These are phyloP conservation scores for Agelaius phoeniceus DNA, from an alignment of 2,113 vertebrate species.

Conservation along the genomic window DNA sequence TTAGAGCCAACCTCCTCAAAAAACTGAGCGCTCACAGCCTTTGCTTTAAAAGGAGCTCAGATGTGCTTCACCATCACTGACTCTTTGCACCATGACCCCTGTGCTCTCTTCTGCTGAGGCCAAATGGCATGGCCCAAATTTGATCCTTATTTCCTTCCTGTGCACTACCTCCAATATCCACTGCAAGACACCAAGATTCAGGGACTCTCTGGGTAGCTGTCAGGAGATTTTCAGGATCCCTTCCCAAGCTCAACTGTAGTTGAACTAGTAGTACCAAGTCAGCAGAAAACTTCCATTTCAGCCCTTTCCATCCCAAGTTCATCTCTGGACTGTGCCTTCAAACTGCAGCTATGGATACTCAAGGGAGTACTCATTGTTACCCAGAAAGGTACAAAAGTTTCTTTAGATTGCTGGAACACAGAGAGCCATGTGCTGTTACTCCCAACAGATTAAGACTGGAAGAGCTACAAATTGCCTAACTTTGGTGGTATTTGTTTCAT, in stretches of 20 bases:
- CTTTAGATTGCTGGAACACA: background rate
- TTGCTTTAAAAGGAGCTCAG: background rate
- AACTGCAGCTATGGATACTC: background rate
- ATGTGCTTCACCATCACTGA: background rate
- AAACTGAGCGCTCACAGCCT: background rate
- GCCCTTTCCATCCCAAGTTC: background rate
- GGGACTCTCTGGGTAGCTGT: background rate
- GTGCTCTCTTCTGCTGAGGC: background rate
- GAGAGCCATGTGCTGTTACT: background rate
- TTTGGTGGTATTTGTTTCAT: conserved; percentile 3
- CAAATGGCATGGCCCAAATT: background rate
- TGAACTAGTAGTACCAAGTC: background rate
- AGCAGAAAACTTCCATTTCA: background rate
- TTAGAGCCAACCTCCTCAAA: background rate
- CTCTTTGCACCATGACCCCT: background rate
- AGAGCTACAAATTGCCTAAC: background rate
- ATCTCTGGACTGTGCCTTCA: background rate
- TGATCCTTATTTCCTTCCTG: background rate
- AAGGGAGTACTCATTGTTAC: background rate
- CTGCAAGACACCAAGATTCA: background rate
- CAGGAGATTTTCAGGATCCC: background rate
- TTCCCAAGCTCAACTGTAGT: background rate
- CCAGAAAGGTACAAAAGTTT: background rate
- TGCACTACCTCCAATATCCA: background rate
- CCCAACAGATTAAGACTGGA: background rate